Evolutionary conservation across 2,113 vertebrate genomes (phyloP).

Genomic region (Xerus inauris): DNA sequence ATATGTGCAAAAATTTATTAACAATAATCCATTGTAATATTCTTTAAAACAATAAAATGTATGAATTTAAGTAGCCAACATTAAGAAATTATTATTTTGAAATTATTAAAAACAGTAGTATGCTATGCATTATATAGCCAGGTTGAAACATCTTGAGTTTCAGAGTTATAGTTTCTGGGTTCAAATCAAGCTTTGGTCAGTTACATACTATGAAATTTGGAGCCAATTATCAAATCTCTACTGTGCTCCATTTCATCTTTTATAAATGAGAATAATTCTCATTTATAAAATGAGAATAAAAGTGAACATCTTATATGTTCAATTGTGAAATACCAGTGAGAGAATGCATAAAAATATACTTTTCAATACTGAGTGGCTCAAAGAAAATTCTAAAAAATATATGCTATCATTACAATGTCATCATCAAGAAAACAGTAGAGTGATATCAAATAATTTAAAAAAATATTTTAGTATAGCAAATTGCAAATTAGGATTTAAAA

Average conservation of each 20-base stretch:
- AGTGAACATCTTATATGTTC: not conserved
- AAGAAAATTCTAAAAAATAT: conserved; percentile 48
- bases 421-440: not conserved
- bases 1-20: not conserved
- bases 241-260: not conserved
- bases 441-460: not conserved
- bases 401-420: not conserved
- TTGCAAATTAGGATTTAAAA: conserved; percentile 17
- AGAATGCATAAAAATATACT: not conserved
- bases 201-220: not conserved
- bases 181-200: not conserved
- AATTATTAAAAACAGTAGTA: not conserved
- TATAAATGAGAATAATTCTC: not conserved
- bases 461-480: not conserved
- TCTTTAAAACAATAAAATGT: conserved; percentile 22
- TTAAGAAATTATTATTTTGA: not conserved
- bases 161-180: not conserved
- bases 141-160: conserved; percentile 2
- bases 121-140: not conserved
- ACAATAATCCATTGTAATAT: not conserved
- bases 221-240: not conserved
- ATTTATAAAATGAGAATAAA: no score
- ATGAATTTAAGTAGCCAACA: not conserved
- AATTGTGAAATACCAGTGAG: not conserved
- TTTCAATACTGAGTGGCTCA: not conserved